phyloP scores from a whole-genome alignment of 2,797 vertebrate species.

The Anguilla obscura region DNA sequence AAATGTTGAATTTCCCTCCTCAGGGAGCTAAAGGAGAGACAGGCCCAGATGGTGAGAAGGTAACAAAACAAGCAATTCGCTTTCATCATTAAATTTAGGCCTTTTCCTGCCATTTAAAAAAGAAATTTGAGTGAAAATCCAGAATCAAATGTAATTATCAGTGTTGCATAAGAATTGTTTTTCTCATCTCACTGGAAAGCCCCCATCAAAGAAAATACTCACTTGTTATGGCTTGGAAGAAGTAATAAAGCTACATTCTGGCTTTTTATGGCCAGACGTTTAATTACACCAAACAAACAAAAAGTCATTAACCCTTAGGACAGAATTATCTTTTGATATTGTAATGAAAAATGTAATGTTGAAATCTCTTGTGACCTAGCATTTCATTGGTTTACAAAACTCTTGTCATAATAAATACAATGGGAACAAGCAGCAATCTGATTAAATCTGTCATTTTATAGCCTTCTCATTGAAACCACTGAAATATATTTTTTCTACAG shows the following conservation, averaged over 20 bases:
- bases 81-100: background rate
- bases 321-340: background rate
- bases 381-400: background rate
- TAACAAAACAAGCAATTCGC: conserved; percentile 46
- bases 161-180: background rate
- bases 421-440: background rate
- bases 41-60: conserved; percentile 71
- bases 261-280: background rate
- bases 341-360: background rate
- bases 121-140: background rate
- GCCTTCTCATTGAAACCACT: background rate
- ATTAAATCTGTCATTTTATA: background rate
- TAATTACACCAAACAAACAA: background rate
- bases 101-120: background rate
- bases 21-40: conserved; percentile 76
- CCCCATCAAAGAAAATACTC: background rate
- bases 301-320: background rate
- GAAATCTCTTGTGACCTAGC: background rate
- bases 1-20: conserved; percentile 22
- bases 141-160: background rate
- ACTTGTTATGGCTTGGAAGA: background rate
- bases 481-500: conserved; percentile 47
- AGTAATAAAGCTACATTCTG: background rate
- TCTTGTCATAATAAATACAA: background rate
- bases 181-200: background rate